phyloP scores from a whole-genome alignment of 2,113 vertebrate genomes.

The Stictonetta naevosa region DNA sequence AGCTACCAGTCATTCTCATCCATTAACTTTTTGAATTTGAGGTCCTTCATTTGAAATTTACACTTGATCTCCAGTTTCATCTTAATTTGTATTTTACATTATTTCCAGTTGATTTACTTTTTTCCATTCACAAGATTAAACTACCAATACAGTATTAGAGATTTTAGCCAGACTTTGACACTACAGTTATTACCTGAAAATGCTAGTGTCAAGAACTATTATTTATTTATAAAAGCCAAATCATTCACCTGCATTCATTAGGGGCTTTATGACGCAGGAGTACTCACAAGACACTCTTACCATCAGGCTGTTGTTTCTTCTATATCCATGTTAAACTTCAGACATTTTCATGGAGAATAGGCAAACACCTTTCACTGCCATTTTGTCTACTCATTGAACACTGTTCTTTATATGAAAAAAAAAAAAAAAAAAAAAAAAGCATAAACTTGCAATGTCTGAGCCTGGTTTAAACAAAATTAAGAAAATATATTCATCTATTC shows the following conservation, averaged over 20 bases:
- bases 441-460: neutral
- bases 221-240: neutral
- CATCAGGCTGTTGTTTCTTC: neutral
- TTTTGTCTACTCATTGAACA: neutral
- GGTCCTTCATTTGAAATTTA: neutral
- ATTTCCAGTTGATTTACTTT: neutral
- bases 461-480: neutral
- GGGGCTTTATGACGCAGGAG: neutral
- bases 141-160: neutral
- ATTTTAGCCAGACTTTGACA: neutral
- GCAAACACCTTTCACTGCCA: neutral
- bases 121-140: neutral
- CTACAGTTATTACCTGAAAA: neutral
- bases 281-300: neutral
- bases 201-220: neutral
- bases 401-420: neutral
- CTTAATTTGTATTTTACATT: neutral
- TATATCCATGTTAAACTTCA: neutral
- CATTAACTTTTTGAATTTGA: neutral
- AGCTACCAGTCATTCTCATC: neutral
- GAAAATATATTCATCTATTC: neutral
- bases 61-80: neutral
- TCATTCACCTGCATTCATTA: neutral
- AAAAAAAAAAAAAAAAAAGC: no score
- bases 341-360: neutral